These are phyloP conservation scores for Ochotona curzoniae DNA, from an alignment of 2,113 vertebrate genomes.

Conservation along the genomic window DNA sequence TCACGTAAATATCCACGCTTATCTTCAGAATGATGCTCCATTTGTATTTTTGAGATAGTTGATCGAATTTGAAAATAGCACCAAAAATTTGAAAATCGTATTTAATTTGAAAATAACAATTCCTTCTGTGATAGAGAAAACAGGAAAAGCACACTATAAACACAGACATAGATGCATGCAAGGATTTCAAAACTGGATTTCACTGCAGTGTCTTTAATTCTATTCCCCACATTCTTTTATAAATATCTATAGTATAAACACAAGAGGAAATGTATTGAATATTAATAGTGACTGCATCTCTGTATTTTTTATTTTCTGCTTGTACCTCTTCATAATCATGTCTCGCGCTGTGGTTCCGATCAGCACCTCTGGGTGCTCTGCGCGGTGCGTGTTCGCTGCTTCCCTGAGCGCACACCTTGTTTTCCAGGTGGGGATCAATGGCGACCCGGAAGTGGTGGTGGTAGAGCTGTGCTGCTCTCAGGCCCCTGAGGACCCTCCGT, in stretches of 20 bases:
- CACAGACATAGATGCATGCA: not conserved
- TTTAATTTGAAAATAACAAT: constrained; percentile 16
- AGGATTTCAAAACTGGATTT: too few relatives aligned
- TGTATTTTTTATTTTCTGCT: not conserved
- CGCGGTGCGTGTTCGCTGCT: not conserved
- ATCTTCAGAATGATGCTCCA: constrained; percentile 21
- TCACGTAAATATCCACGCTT: not conserved
- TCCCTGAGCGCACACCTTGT: not conserved
- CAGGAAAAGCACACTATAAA: not conserved
- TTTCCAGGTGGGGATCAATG: constrained; percentile 60
- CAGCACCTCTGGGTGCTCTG: not conserved
- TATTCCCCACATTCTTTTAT: too few relatives aligned
- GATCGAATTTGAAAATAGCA: not conserved
- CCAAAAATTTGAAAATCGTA: not conserved
- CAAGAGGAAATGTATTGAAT: not conserved
- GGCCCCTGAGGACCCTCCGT: constrained; percentile 67
- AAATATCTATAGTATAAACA: not conserved
- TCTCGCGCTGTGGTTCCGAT: not conserved
- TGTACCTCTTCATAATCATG: not conserved
- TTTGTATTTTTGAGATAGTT: constrained; percentile 31
- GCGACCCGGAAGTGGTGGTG: constrained; percentile 61
- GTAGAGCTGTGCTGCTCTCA: constrained; percentile 89
- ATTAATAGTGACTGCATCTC: constrained; percentile 2
- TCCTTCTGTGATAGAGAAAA: constrained; percentile 1
- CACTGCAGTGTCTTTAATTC: too few relatives aligned